phyloP scores from a whole-genome alignment of 2,888 invertebrate genomes.

The Melanostoma mellinum region DNA sequence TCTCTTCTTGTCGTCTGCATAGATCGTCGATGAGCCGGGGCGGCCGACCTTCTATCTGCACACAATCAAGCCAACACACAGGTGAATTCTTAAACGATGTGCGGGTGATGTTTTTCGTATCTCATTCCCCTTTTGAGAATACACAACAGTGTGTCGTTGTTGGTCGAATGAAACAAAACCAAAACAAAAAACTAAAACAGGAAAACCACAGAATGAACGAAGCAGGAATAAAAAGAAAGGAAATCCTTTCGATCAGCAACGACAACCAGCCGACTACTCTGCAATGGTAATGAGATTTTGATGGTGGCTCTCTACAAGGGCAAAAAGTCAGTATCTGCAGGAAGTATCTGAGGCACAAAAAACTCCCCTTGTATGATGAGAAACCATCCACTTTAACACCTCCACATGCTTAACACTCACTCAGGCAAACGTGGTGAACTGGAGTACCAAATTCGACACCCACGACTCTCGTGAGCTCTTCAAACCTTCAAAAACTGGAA shows the following conservation, averaged over 20 bases:
- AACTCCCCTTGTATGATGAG: conserved; percentile 26
- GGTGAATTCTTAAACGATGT: conserved; percentile 71
- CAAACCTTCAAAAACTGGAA: conserved; percentile 22
- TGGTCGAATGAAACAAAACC: not conserved
- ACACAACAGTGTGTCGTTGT: conserved; percentile 30
- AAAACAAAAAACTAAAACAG: conserved; percentile 45
- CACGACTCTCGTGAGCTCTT: conserved; percentile 22
- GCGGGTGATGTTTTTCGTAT: conserved; percentile 67
- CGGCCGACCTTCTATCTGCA: conserved; percentile 63
- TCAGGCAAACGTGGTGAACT: conserved; percentile 30
- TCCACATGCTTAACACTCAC: conserved; percentile 51
- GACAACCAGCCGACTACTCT: conserved; percentile 39
- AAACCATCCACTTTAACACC: conserved; percentile 54
- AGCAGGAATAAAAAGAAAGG: conserved; percentile 39
- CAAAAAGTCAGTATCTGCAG: conserved; percentile 33
- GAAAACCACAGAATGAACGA: conserved; percentile 57
- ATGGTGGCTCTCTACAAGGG: conserved; percentile 33
- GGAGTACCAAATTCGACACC: conserved; percentile 59
- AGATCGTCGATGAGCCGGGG: not conserved
- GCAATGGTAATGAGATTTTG: conserved; percentile 72
- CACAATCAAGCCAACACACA: conserved; percentile 64
- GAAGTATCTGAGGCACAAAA: conserved; percentile 52
- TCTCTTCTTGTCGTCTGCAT: conserved; percentile 11
- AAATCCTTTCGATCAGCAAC: conserved; percentile 35
- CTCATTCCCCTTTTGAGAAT: conserved; percentile 14